Percentiles rank a stretch among this genome's conserved stretches.
Conservation (phyloP, 1,140 invertebrate species). For the Drosophila azteca region DNA sequence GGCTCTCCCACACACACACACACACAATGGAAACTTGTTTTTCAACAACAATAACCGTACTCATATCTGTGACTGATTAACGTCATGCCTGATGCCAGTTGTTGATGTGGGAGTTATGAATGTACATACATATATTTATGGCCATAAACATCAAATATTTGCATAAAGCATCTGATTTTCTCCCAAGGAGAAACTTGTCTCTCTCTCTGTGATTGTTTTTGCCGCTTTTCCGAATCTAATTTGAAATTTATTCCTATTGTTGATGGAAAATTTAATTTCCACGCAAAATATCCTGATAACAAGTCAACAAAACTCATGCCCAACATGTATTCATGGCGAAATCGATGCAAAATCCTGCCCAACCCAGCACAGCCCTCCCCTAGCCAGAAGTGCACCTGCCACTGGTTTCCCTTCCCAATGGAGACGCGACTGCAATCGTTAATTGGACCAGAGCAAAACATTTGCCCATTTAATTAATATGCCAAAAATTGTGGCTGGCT, state of each 20-base stretch:
- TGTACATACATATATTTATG: neutral
- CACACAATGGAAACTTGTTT: conserved; percentile 64
- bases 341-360: too few relatives aligned
- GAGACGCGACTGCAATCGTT: neutral
- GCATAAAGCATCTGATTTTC: conserved; percentile 12
- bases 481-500: conserved; percentile 3
- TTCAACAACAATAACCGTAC: conserved; percentile 9
- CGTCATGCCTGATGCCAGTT: conserved; percentile 29
- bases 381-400: neutral
- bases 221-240: too few relatives aligned
- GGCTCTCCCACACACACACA: conserved; percentile 31
- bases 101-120: conserved; percentile 23
- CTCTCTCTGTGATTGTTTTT: neutral
- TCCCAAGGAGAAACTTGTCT: conserved; percentile 25
- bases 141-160: neutral
- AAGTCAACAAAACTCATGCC: neutral
- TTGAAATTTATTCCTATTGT: neutral
- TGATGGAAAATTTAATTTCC: conserved; percentile 12
- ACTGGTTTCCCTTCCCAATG: neutral
- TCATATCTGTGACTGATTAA: conserved; percentile 27
- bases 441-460: conserved; percentile 20
- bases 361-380: too few relatives aligned
- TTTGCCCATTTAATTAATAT: conserved; percentile 25
- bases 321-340: too few relatives aligned
- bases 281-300: too few relatives aligned